Evolutionary conservation across 2,797 vertebrate genomes (phyloP).

Genomic region (Bovichtus variegatus): DNA sequence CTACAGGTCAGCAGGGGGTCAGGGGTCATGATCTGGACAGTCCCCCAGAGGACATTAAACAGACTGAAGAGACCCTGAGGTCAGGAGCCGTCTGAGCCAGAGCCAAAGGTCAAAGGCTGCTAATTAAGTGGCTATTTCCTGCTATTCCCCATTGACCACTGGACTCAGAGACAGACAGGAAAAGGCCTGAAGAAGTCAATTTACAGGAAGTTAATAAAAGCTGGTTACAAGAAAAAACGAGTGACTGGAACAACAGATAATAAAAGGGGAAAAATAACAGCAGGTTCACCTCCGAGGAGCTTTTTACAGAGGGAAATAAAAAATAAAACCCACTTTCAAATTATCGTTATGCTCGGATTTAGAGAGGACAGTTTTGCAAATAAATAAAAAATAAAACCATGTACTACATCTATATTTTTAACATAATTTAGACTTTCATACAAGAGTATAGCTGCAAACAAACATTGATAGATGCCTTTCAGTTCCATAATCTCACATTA

Average conservation of each 20-base stretch:
- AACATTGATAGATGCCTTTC: neutral
- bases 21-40: constrained; percentile 73
- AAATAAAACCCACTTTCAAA: neutral
- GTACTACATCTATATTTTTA: neutral
- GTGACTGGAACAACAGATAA: constrained; percentile 3
- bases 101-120: constrained; percentile 81
- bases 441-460: neutral
- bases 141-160: constrained; percentile 78
- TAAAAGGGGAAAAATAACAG: neutral
- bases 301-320: neutral
- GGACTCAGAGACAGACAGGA: constrained; percentile 44
- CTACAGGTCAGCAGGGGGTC: constrained; percentile 65
- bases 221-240: constrained; percentile 12
- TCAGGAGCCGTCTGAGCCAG: constrained; percentile 68
- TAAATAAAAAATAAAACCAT: neutral
- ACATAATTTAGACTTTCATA: neutral
- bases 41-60: constrained; percentile 84
- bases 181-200: constrained; percentile 40
- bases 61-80: constrained; percentile 67
- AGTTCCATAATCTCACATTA: constrained; percentile 13
- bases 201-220: constrained; percentile 54
- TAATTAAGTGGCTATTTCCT: constrained; percentile 85
- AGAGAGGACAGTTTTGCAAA: neutral
- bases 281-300: neutral
- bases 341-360: neutral